phyloP scores from a whole-genome alignment of 1,140 invertebrate genomes.

The Mycetomoellerius zeteki region DNA sequence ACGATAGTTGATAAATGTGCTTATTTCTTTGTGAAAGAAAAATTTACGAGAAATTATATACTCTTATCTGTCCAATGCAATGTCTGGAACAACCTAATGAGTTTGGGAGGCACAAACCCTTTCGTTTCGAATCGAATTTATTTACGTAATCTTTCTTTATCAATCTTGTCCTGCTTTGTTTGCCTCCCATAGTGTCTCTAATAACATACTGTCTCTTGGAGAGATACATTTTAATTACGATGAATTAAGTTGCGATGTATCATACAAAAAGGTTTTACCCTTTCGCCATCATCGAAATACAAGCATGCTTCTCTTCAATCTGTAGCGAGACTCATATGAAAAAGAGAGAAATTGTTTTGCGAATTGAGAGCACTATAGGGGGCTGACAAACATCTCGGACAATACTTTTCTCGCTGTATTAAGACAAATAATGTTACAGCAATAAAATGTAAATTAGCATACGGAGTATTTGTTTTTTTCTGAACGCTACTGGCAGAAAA shows the following conservation, averaged over 20 bases:
- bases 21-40: constrained; percentile 61
- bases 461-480: constrained; percentile 83
- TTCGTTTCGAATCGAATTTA: constrained; percentile 25
- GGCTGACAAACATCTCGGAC: constrained; percentile 77
- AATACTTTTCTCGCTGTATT: constrained; percentile 83
- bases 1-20: constrained; percentile 54
- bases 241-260: constrained; percentile 23
- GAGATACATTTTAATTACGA: background rate
- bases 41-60: constrained; percentile 70
- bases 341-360: constrained; percentile 40
- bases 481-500: constrained; percentile 78
- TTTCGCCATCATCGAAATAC: background rate
- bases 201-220: constrained; percentile 42
- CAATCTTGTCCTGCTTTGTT: constrained; percentile 57
- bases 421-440: constrained; percentile 85
- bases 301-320: constrained; percentile 46
- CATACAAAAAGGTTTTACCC: background rate
- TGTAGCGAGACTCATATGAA: constrained; percentile 21
- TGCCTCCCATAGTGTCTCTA: constrained; percentile 70
- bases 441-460: constrained; percentile 87
- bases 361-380: constrained; percentile 76
- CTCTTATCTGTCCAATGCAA: constrained; percentile 82
- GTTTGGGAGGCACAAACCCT: constrained; percentile 80
- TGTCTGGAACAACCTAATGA: constrained; percentile 87
- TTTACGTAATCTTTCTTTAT: constrained; percentile 45